Percentiles rank a stretch among this genome's conserved stretches.
These are phyloP conservation scores for Bursaphelenchus mucronatus DNA, from an alignment of 1,140 invertebrate species.

Conservation along the genomic window DNA sequence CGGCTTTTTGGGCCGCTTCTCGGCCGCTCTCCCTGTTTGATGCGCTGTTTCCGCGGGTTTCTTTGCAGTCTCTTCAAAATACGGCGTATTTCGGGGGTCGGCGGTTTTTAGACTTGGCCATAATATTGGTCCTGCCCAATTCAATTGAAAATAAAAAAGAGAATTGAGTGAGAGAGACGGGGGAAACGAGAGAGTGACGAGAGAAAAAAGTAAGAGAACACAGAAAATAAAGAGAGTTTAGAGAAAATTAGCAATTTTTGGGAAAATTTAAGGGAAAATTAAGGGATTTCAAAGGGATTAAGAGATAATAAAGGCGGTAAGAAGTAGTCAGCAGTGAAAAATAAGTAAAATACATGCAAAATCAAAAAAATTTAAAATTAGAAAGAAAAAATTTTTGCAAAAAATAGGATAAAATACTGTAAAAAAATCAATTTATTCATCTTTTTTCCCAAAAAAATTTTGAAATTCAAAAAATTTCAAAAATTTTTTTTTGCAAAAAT, in stretches of 20 bases:
- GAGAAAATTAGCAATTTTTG: not conserved
- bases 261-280: no score
- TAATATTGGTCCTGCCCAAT: not conserved
- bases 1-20: no score
- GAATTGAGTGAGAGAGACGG: constrained; percentile 10
- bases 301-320: not conserved
- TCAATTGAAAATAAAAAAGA: constrained; percentile 8
- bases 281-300: not conserved
- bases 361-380: constrained; percentile 4
- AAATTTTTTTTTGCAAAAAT: no score
- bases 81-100: no score
- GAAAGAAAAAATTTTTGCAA: no score
- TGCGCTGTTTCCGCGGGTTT: no score
- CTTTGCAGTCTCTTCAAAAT: no score
- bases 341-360: not conserved
- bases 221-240: not conserved
- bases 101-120: no score
- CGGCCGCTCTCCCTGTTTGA: no score
- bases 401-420: no score
- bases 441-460: no score
- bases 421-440: not conserved
- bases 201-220: not conserved
- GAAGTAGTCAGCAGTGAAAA: constrained; percentile 3
- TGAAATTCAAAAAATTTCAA: no score
- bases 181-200: not conserved